Percentiles rank a stretch among this genome's conserved stretches.
Evolutionary conservation across 2,888 invertebrate species (phyloP).

Genomic region (Cerastis leucographa): DNA sequence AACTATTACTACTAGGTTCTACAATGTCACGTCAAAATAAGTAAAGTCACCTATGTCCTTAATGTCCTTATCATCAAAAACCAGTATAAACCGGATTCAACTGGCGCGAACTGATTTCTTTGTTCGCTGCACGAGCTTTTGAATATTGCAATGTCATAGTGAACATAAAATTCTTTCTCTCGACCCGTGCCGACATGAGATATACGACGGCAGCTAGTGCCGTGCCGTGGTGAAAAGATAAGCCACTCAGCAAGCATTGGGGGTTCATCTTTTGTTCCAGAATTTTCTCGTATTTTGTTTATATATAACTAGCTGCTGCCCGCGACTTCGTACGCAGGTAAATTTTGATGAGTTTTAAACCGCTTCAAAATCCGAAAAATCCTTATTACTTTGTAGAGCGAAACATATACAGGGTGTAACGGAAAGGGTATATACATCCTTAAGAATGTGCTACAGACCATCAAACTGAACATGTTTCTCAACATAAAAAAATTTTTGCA

Average conservation of each 20-base stretch:
- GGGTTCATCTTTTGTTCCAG: not conserved
- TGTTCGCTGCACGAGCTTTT: constrained; percentile 37
- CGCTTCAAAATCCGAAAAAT: no score
- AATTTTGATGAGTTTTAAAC: no score
- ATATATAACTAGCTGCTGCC: no score
- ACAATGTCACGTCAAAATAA: constrained; percentile 1
- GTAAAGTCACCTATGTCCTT: not conserved
- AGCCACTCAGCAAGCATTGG: constrained; percentile 5
- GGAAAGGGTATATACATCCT: no score
- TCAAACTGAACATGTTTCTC: no score
- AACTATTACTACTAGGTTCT: not conserved
- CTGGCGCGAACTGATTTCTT: constrained; percentile 40
- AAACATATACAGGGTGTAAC: no score
- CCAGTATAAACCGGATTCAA: constrained; percentile 37
- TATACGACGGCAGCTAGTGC: constrained; percentile 11
- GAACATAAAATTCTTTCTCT: constrained; percentile 21
- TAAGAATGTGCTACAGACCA: no score
- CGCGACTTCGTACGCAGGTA: no score
- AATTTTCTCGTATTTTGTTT: not conserved
- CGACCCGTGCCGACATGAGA: constrained; percentile 30
- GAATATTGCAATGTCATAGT: constrained; percentile 31
- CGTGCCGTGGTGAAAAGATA: not conserved
- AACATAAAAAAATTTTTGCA: no score
- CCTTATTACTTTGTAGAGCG: no score
- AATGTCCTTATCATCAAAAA: constrained; percentile 29